A percentile compares a stretch with the other conserved stretches of the same genome.
These are phyloP conservation scores for Sebastes nivosus DNA, from an alignment of 2,797 vertebrate species.

Conservation along the genomic window DNA sequence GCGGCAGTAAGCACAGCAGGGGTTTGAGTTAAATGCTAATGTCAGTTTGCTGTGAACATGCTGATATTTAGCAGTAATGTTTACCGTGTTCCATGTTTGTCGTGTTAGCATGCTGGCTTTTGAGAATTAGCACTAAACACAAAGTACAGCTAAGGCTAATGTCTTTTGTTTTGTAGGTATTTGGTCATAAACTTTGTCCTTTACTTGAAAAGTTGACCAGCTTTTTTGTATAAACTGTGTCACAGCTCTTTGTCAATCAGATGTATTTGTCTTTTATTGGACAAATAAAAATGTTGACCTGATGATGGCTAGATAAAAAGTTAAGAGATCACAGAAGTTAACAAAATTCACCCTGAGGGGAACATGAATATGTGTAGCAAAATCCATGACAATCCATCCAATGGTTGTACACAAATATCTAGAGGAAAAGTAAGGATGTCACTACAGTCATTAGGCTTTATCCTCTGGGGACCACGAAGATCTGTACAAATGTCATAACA, in stretches of 20 bases:
- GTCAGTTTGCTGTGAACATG: neutral
- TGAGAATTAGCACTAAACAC: neutral
- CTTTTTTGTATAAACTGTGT: too few species aligned
- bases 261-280: neutral
- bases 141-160: too few species aligned
- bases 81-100: neutral
- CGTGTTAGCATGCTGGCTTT: neutral
- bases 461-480: neutral
- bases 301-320: neutral
- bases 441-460: neutral
- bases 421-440: neutral
- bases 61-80: neutral
- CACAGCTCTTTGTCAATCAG: too few species aligned
- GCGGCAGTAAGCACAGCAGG: neutral
- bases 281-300: neutral
- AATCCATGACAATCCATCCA: neutral
- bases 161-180: neutral
- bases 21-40: constrained; percentile 1
- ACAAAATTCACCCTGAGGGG: neutral
- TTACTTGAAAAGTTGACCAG: too few species aligned
- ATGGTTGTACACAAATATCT: neutral
- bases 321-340: neutral
- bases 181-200: neutral
- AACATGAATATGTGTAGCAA: neutral
- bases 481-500: neutral